Base-by-base conservation (phyloP, 92 coral and sea anemone species). In the Parazoanthus atlanticus region DNA sequence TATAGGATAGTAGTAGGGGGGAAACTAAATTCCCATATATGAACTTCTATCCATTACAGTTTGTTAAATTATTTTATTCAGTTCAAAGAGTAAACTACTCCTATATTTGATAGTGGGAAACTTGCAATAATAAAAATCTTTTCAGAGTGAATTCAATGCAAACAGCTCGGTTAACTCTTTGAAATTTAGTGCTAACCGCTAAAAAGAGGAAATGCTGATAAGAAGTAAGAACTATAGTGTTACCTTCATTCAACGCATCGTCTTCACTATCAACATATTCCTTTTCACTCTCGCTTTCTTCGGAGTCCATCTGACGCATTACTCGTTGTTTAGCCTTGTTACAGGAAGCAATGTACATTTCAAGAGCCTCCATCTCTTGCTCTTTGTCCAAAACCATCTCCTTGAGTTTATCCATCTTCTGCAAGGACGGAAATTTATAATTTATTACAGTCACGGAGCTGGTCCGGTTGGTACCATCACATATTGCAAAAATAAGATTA, bases 361-460 rank as follows among this genome's bases (percentile, higher is more conserved):
- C 90, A 5, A 93, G 86, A 21, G 76, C 94, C 64, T 85, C 90
- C 94, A 93, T 93, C 85, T 93, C 94, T 66, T 49, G 79, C 65
- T 93, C 95, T 87, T 88, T 91, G 25, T 79, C 87, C 65, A 91
- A 86, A 29, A 93, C 95, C 34, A 89, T 80, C 80, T 89, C 91
- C 29, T 91, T 89, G 3, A 89, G 91, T 47, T 90, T 89, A 13
- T 88, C 94, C 89, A 93, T 89, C 79, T 91, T 91, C 95, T 93
- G 78, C 40, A 26, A 67, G 76, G 66, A 72, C 25, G 32, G 32
- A 56, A 43, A 85, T 3, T 11, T 8, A 70, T 2, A 38, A 12
- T 26, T 34, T 32, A 30, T 84, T 67, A 5, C 16, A 66, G 10
- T 23, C 72, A 6, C 21, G 70, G 70, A 17, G 19, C 26, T 46